These are phyloP conservation scores for Columba livia DNA, from an alignment of 2,113 vertebrate genomes.

Conservation along the genomic window DNA sequence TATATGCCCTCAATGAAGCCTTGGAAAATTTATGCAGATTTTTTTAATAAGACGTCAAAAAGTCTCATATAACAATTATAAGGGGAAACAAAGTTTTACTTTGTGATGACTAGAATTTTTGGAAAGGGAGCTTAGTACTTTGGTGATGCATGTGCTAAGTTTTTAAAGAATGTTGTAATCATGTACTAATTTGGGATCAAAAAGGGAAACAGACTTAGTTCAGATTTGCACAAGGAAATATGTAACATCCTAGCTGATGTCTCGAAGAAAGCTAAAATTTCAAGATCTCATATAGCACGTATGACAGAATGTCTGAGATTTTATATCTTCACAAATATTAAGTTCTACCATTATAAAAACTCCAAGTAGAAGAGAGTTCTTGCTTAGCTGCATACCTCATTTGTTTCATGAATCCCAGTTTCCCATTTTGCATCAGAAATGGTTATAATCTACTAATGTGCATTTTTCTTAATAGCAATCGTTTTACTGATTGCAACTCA, in stretches of 20 bases:
- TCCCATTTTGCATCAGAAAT: neutral
- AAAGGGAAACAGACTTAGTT: neutral
- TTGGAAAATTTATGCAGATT: neutral
- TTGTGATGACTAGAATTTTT: neutral
- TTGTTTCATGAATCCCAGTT: neutral
- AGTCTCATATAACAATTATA: neutral
- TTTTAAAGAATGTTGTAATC: neutral
- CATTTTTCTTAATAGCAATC: neutral
- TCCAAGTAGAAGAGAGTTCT: neutral
- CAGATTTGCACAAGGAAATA: neutral
- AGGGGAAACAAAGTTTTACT: neutral
- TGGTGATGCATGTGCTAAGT: neutral
- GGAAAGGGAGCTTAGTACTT: neutral
- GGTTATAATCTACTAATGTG: neutral
- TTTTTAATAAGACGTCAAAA: neutral
- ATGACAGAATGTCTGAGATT: neutral
- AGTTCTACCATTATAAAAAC: neutral
- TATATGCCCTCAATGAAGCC: neutral
- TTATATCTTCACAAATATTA: neutral
- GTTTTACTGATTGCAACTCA: neutral
- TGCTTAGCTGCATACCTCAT: neutral
- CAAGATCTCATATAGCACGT: neutral
- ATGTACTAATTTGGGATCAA: neutral
- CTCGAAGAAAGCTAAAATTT: neutral
- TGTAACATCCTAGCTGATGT: neutral